phyloP scores from a whole-genome alignment of 2,113 vertebrate genomes.

The Chrysemys picta region DNA sequence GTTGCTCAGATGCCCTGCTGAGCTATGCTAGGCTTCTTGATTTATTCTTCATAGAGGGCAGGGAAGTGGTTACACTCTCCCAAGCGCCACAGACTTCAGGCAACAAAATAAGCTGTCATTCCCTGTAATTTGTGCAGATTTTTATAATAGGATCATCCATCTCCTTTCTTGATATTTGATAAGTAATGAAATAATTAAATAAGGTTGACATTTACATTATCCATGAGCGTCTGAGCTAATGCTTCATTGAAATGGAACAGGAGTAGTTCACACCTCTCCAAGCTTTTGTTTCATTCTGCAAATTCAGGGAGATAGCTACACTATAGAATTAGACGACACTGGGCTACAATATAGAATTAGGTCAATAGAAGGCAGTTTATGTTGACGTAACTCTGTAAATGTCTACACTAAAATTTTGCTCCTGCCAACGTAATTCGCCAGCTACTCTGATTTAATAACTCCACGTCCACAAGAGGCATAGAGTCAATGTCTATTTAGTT shows the following conservation, averaged over 20 bases:
- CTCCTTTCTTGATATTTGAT: background rate
- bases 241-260: background rate
- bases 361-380: background rate
- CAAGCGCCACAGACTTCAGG: background rate
- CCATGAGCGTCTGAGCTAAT: background rate
- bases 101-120: background rate
- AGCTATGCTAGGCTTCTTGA: rapidly evolving
- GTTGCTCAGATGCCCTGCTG: rapidly evolving
- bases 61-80: background rate
- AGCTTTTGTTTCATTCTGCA: background rate
- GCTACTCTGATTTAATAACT: background rate
- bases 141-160: background rate
- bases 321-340: background rate
- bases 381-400: background rate
- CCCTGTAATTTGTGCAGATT: background rate
- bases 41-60: background rate
- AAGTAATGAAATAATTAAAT: background rate
- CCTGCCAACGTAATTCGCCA: background rate
- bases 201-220: background rate
- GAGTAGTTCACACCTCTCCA: background rate
- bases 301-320: background rate
- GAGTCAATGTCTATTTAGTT: background rate
- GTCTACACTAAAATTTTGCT: background rate
- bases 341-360: background rate
- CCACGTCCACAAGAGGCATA: background rate